A percentile compares a stretch with the other conserved stretches of the same genome.
phyloP scores from a whole-genome alignment of 2,797 vertebrate genomes.

The Diceros bicornis region DNA sequence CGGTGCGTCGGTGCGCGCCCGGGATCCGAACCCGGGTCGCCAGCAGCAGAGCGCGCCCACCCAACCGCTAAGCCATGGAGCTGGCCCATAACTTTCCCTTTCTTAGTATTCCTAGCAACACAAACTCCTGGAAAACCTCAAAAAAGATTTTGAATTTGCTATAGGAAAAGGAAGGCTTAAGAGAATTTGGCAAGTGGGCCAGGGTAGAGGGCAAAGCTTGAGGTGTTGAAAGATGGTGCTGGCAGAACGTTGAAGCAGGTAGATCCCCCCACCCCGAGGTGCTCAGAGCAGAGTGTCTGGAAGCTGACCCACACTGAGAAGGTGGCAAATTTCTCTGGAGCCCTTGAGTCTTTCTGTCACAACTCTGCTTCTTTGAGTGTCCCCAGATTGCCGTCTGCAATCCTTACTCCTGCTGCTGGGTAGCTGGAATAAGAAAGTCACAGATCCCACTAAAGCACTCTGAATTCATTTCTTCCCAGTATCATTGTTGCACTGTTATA shows the following conservation, averaged over 20 bases:
- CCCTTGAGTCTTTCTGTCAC: background rate
- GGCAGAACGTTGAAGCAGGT: background rate
- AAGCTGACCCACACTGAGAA: background rate
- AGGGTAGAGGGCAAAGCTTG: background rate
- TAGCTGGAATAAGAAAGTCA: background rate
- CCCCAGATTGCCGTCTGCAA: background rate
- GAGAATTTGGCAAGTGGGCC: background rate
- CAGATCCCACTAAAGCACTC: background rate
- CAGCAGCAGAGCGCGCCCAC: no score
- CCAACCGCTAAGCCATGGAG: no score
- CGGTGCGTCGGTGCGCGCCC: no score
- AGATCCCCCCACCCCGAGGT: background rate
- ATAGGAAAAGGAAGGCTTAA: background rate
- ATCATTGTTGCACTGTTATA: background rate
- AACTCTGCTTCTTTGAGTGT: background rate
- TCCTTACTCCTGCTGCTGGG: background rate
- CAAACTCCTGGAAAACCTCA: background rate
- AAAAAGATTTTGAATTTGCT: slow-evolving; percentile 36
- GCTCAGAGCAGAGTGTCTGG: background rate
- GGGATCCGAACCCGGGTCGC: no score
- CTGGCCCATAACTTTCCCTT: slow-evolving; percentile 13
- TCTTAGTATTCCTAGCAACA: background rate
- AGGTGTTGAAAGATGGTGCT: background rate
- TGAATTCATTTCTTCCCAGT: background rate
- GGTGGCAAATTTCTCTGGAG: background rate